phyloP scores from a whole-genome alignment of 2,888 invertebrate genomes.

The Congeria kusceri region DNA sequence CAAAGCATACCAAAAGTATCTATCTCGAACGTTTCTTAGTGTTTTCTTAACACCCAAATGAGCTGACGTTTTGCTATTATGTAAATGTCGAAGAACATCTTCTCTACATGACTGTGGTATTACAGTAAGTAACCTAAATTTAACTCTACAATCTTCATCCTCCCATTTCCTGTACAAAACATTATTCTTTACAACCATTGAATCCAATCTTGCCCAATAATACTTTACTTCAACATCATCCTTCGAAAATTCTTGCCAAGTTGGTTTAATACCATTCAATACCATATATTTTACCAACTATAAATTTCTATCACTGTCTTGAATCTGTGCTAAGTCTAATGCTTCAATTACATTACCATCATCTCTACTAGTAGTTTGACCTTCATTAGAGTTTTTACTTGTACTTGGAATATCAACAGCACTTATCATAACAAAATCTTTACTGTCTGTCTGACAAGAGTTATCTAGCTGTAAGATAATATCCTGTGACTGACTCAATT shows the following conservation, averaged over 20 bases:
- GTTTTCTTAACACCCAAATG: constrained; percentile 33
- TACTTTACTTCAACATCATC: constrained; percentile 20
- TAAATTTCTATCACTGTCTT: constrained; percentile 8
- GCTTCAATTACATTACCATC: not conserved
- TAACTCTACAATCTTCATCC: not conserved
- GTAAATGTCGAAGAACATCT: constrained; percentile 13
- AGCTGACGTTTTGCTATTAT: constrained; percentile 3
- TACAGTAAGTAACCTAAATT: constrained; percentile 3
- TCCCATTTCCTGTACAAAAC: constrained; percentile 32
- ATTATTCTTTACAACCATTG: constrained; percentile 28
- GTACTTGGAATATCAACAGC: constrained; percentile 14
- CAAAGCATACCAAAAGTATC: no score
- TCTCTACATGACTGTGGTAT: constrained; percentile 13
- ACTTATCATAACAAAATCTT: constrained; percentile 14
- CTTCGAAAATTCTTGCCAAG: constrained; percentile 20
- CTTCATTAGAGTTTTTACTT: not conserved
- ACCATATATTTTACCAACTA: constrained; percentile 11
- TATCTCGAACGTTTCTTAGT: no score
- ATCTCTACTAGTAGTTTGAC: constrained; percentile 1
- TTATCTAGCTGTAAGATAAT: not conserved
- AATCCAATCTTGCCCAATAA: constrained; percentile 26
- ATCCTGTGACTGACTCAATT: no score
- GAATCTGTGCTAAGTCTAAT: constrained; percentile 1
- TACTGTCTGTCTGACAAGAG: not conserved
- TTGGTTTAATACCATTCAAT: constrained; percentile 11